A percentile compares a stretch with the other conserved stretches of the same genome.
Evolutionary conservation across 1,140 invertebrate genomes (phyloP).

Genomic region (Drosophila micromelanica): DNA sequence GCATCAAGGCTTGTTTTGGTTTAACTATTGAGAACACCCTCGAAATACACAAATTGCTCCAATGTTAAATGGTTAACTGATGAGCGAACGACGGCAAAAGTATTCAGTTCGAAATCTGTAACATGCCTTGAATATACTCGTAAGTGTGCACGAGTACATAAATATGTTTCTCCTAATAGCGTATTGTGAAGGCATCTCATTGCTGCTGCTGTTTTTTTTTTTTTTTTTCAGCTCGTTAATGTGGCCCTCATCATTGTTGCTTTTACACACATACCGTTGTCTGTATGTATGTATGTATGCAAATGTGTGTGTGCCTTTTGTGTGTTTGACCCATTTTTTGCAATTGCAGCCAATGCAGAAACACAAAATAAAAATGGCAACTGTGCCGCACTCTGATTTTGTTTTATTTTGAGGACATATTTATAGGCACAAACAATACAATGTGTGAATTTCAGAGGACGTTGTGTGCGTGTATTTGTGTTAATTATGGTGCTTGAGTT

Average conservation of each 20-base stretch:
- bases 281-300: conserved; percentile 2
- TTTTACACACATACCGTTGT: not conserved
- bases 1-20: too few species aligned
- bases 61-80: conserved; percentile 7
- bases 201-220: too few species aligned
- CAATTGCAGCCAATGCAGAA: conserved; percentile 28
- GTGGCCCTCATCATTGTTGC: conserved; percentile 39
- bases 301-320: conserved; percentile 49
- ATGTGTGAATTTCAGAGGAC: conserved; percentile 12
- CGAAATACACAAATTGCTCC: not conserved
- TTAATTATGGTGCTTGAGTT: conserved; percentile 4
- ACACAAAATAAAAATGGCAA: conserved; percentile 18
- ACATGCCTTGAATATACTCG: conserved; percentile 2
- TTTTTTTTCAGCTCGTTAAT: conserved; percentile 31
- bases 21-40: too few species aligned
- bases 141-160: conserved; percentile 16
- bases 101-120: not conserved
- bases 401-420: conserved; percentile 14
- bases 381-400: not conserved
- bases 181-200: conserved; percentile 25
- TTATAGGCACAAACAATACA: conserved; percentile 1
- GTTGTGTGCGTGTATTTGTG: conserved; percentile 19
- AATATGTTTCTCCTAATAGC: conserved; percentile 35
- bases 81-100: not conserved
- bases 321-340: conserved; percentile 58